Conservation (phyloP, 2,113 vertebrate genomes). For the Danio rerio region GRCz12tu NC_133198.1:7672001-7672500, state of each 20-base stretch:
- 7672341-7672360: not conserved
- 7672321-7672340: not conserved
- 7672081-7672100: slow-evolving; percentile 25
- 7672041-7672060: no score
- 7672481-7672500: slow-evolving; percentile 9
- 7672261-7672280: not conserved
- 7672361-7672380: not conserved
- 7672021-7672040: slow-evolving; percentile 7
- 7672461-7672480: not conserved
- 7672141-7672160: slow-evolving; percentile 65
- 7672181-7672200: slow-evolving; percentile 53
- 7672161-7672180: slow-evolving; percentile 63
- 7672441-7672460: not conserved
- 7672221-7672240: slow-evolving; percentile 2
- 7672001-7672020: slow-evolving; percentile 43
- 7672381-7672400: not conserved
- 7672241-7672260: not conserved
- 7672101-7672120: slow-evolving; percentile 42
- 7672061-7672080: not conserved
- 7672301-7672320: not conserved
- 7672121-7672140: slow-evolving; percentile 61
- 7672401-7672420: slow-evolving; percentile 59
- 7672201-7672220: slow-evolving; percentile 14
- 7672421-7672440: slow-evolving; percentile 50
- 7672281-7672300: not conserved